phyloP scores from a whole-genome alignment of 2,113 vertebrate species.

The Seriola rivoliana region DNA sequence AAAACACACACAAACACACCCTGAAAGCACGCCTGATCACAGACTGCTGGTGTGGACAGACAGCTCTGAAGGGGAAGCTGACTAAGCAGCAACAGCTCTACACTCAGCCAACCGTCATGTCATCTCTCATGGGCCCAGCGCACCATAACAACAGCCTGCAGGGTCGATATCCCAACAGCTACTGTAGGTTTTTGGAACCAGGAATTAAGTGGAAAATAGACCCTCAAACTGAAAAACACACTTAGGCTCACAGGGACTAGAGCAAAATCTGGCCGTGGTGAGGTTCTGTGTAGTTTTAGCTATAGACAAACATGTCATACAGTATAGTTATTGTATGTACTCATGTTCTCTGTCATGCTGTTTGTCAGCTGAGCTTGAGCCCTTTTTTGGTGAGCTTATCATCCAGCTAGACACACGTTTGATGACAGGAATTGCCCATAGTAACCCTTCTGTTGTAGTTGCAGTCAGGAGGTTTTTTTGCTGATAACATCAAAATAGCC shows the following conservation, averaged over 20 bases:
- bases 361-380: slow-evolving; percentile 33
- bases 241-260: not conserved
- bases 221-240: not conserved
- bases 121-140: slow-evolving; percentile 49
- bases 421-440: slow-evolving; percentile 41
- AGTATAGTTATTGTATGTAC: not conserved
- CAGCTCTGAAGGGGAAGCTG: slow-evolving; percentile 64
- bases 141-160: slow-evolving; percentile 34
- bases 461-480: slow-evolving; percentile 16
- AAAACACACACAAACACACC: not conserved
- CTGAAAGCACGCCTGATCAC: slow-evolving; percentile 26
- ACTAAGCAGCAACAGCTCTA: slow-evolving; percentile 68
- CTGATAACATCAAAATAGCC: slow-evolving; percentile 15
- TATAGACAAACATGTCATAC: not conserved
- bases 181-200: slow-evolving; percentile 12
- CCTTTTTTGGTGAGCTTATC: slow-evolving; percentile 16
- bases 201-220: not conserved
- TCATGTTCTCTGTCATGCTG: slow-evolving; percentile 8
- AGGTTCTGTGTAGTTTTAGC: slow-evolving; percentile 4
- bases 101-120: slow-evolving; percentile 63
- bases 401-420: slow-evolving; percentile 5
- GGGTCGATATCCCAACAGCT: slow-evolving; percentile 18
- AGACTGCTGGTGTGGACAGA: slow-evolving; percentile 64
- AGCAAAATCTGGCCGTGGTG: not conserved
- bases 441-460: slow-evolving; percentile 6